Conservation (phyloP, 2,113 vertebrate genomes). For the Microtus montanus region DNA sequence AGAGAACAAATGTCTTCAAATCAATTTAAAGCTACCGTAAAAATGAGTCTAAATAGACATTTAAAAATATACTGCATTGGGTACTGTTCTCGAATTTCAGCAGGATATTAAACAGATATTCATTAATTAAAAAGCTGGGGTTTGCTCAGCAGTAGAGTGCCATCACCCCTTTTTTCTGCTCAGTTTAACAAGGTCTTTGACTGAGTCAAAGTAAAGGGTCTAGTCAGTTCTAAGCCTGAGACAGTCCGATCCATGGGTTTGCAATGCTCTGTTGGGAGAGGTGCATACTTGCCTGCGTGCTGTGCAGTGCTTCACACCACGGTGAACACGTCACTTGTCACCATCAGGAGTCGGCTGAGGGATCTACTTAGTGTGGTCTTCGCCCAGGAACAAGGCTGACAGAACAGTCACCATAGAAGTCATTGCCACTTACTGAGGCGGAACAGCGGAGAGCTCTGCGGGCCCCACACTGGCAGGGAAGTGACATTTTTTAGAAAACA, state of each 20-base stretch:
- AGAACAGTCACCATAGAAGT: background rate
- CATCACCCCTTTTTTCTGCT: background rate
- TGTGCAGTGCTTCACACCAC: background rate
- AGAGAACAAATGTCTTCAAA: background rate
- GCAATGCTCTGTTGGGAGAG: background rate
- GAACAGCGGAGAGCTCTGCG: background rate
- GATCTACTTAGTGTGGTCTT: background rate
- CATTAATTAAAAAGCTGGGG: background rate
- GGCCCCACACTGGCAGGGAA: background rate
- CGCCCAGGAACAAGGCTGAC: background rate
- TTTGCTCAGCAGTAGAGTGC: background rate
- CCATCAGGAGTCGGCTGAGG: background rate
- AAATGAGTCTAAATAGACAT: background rate
- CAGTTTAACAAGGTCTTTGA: background rate
- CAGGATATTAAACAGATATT: background rate
- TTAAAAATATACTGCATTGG: background rate
- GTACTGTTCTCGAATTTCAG: background rate
- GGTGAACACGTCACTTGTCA: background rate
- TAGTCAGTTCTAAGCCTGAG: background rate
- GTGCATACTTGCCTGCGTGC: fast-evolving
- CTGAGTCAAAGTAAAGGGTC: background rate
- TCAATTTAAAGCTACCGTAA: slow-evolving; percentile 29
- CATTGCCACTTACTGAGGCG: background rate
- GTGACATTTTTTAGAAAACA: background rate
- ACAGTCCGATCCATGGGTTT: fast-evolving